These are phyloP conservation scores for Altica lythri DNA, from an alignment of 2,888 invertebrate species.

Conservation along the genomic window DNA sequence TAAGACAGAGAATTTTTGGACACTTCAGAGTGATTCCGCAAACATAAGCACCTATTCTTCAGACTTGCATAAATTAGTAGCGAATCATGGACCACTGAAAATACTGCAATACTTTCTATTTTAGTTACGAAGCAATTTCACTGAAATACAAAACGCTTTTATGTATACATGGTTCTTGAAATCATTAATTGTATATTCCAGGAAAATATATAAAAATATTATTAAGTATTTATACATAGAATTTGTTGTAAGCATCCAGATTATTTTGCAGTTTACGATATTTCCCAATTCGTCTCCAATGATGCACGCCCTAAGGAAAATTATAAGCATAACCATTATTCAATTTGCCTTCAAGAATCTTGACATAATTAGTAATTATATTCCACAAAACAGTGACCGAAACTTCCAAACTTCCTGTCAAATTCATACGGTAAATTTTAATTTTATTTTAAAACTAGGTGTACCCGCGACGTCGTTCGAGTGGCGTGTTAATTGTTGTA, in stretches of 20 bases:
- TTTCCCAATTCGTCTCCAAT: slow-evolving; percentile 32
- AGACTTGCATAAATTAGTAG: no score
- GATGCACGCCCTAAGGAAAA: slow-evolving; percentile 26
- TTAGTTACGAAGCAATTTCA: not conserved
- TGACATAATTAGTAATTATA: slow-evolving; percentile 37
- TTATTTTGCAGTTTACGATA: slow-evolving; percentile 26
- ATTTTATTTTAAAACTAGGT: no score
- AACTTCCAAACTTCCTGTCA: slow-evolving; percentile 9
- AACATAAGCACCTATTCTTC: no score
- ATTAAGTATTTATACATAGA: no score
- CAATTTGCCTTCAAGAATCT: slow-evolving; percentile 33
- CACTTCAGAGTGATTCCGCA: no score
- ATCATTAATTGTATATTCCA: not conserved
- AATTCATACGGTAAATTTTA: no score
- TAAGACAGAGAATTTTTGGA: no score
- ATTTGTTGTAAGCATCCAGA: slow-evolving; percentile 20
- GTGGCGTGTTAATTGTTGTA: no score
- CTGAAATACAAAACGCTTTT: not conserved
- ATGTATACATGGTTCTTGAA: not conserved
- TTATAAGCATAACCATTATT: slow-evolving; percentile 30
- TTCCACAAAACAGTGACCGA: slow-evolving; percentile 4
- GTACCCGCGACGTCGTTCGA: no score
- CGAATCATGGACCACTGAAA: no score
- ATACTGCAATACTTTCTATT: no score
- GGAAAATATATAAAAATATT: not conserved